Conservation (phyloP, 2,113 vertebrate species). For the Gallinago undulata region DNA sequence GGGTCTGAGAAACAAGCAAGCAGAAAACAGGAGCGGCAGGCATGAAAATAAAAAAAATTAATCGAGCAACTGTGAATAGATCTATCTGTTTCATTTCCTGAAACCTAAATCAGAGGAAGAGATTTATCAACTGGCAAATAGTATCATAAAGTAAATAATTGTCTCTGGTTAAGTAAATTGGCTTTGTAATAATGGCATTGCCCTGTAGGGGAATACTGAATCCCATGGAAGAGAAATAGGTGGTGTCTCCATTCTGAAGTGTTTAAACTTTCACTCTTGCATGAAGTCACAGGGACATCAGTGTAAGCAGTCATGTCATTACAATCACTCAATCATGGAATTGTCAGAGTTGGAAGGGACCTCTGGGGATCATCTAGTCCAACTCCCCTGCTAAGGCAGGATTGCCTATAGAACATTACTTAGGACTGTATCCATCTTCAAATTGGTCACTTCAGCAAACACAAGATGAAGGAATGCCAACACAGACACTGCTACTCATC, state of each 20-base stretch:
- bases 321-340: neutral
- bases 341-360: too few relatives aligned
- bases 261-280: neutral
- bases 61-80: neutral
- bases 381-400: too few relatives aligned
- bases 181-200: neutral
- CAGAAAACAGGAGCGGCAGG: neutral
- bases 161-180: neutral
- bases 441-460: neutral
- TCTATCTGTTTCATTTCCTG: conserved; percentile 3
- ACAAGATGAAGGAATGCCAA: neutral
- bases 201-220: neutral
- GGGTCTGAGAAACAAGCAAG: neutral
- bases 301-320: neutral
- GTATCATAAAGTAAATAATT: neutral
- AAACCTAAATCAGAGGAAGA: conserved; percentile 2
- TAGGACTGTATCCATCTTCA: neutral
- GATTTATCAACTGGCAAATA: conserved; percentile 13
- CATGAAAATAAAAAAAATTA: neutral
- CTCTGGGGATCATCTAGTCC: too few relatives aligned
- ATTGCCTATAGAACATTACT: too few relatives aligned
- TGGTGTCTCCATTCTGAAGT: neutral
- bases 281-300: neutral
- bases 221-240: neutral
- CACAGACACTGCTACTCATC: neutral